Base-by-base conservation (phyloP, 2,113 vertebrate genomes). In the Euleptes europaea region DNA sequence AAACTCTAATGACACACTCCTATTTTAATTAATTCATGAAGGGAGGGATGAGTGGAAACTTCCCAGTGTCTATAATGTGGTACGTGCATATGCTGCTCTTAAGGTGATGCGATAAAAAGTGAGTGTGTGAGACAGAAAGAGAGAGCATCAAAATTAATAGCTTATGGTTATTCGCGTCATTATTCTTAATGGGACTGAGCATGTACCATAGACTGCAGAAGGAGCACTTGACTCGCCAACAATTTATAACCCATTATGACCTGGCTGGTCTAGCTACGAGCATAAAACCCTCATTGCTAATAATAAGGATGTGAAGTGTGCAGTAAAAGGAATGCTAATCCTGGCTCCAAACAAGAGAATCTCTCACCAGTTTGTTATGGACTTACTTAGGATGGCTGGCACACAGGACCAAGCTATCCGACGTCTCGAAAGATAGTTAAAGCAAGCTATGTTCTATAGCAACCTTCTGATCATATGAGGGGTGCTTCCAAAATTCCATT, bases 151-250 rank as follows among this genome's bases (percentile, higher is more conserved):
- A 82, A 82, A 82, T 82, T 71, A 82, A 82, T 82, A 57, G 49
- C 80, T 57, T 72, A 72, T 71, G 35, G 47, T 71, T 82, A 82
- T 70, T 81, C 44, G 33, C 79, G 26, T 33, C 66, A 69, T 81
- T 81, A 81, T 81, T 70, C 79, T 81, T 81, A 81, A 81, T 82
- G 80, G 69, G 33, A 72, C 69, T 82, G 67, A 82, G 35, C 80
- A 82, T 57, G 69, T 72, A 82, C 67, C 69, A 72, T 70, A 82
- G 66, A 38, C 67, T 82, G 66, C 47, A 71, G n/a, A 82, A 54
- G 47, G 33, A 71, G 26, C 47, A 72, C 80, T 82, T 72, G 67
- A 82, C 70, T 82, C 26, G 44, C 79, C 79, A 38, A 69, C 79
- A 51, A 81, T 81, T 81, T 81, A 82, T 82, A 82, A 82, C 33